A percentile compares a stretch with the other conserved stretches of the same genome.
These are phyloP conservation scores for Clavelina lepadiformis DNA, from an alignment of 23 tunicate species.

Conservation along the genomic window DNA sequence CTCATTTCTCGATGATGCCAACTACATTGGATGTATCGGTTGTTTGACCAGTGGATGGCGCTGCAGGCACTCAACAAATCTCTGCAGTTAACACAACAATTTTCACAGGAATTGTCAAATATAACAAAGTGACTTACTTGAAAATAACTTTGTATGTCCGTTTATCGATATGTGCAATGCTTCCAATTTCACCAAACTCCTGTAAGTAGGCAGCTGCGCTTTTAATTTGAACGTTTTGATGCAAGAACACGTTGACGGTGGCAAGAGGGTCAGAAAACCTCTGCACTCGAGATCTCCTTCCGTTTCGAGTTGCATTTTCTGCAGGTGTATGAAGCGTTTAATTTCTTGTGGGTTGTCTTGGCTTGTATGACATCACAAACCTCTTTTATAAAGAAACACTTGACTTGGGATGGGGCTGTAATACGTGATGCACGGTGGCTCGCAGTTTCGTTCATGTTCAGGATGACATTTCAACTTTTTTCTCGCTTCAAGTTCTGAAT, in stretches of 20 bases:
- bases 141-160: not conserved
- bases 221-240: not conserved
- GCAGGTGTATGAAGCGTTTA: not conserved
- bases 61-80: not conserved
- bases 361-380: conserved; percentile 7
- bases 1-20: conserved; percentile 25
- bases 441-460: conserved; percentile 11
- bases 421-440: conserved; percentile 31
- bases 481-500: not conserved
- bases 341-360: not conserved
- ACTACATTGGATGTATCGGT: not conserved
- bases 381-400: conserved; percentile 1
- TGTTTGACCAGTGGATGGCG: not conserved
- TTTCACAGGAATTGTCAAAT: no score
- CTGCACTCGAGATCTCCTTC: no score
- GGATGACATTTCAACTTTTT: not conserved
- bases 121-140: no score
- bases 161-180: not conserved
- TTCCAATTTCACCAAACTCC: not conserved
- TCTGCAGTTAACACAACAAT: no score
- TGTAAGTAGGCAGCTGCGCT: not conserved
- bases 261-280: not conserved
- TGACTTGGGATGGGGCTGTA: conserved; percentile 43
- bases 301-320: no score
- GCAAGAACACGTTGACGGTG: not conserved